A percentile compares a stretch with the other conserved stretches of the same genome.
Evolutionary conservation across 2,113 vertebrate species (phyloP).

Genomic region (Apteryx owenii): DNA sequence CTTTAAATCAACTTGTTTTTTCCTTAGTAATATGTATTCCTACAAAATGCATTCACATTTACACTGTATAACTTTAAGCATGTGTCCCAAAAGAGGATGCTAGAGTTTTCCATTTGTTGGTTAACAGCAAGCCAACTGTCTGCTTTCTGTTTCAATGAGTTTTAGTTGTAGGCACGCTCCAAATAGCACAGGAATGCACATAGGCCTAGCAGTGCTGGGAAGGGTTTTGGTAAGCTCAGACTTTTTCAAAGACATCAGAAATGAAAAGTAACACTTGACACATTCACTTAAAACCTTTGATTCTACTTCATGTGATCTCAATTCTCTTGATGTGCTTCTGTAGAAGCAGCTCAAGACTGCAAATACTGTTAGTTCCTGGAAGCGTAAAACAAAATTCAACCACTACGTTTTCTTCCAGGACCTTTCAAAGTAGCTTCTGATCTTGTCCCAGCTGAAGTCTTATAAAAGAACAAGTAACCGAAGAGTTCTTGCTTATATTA

Average conservation of each 20-base stretch:
- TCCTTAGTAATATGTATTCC: not conserved
- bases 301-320: not conserved
- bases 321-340: not conserved
- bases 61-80: not conserved
- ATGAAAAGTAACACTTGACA: not conserved
- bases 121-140: not conserved
- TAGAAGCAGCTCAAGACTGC: not conserved
- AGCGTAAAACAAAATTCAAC: not conserved
- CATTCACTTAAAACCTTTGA: not conserved
- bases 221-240: not conserved
- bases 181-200: not conserved
- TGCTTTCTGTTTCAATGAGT: not conserved
- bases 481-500: not conserved
- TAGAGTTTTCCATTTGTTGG: not conserved
- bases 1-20: not conserved
- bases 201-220: not conserved
- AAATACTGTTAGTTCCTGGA: not conserved
- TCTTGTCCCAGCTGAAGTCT: not conserved
- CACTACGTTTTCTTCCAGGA: not conserved
- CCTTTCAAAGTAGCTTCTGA: not conserved
- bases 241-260: not conserved
- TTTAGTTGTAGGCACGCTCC: not conserved
- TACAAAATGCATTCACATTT: not conserved
- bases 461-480: not conserved
- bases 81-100: not conserved